Evolutionary conservation across 2,888 invertebrate species (phyloP).

Genomic region (Gisinianus flammeolus): DNA sequence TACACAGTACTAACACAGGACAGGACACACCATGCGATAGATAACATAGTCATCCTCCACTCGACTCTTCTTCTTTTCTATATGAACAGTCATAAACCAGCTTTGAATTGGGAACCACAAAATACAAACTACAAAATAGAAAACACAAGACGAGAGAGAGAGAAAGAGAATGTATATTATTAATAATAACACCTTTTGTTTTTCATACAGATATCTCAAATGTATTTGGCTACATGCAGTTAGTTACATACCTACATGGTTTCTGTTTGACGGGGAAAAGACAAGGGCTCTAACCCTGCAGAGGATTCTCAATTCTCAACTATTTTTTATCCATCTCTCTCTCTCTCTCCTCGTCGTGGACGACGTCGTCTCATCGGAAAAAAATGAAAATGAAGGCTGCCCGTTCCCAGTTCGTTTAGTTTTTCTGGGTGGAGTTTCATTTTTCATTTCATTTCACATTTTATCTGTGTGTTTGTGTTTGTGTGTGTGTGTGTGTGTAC

Average conservation of each 20-base stretch:
- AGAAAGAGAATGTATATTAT: too few species aligned
- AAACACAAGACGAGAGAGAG: too few species aligned
- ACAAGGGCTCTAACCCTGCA: conserved; percentile 8
- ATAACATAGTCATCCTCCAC: background rate
- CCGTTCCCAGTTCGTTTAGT: background rate
- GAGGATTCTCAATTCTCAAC: background rate
- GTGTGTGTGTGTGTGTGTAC: background rate
- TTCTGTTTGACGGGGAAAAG: background rate
- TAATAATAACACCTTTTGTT: too few species aligned
- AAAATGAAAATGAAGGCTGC: conserved; percentile 3
- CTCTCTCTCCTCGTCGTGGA: background rate
- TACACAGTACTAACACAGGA: too few species aligned
- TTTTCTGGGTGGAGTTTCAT: conserved; percentile 15
- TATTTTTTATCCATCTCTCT: background rate
- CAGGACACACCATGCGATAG: too few species aligned
- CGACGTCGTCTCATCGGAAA: too few species aligned
- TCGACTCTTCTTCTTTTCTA: background rate
- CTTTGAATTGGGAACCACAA: too few species aligned
- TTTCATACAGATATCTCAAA: too few species aligned
- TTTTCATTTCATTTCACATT: background rate
- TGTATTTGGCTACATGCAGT: too few species aligned
- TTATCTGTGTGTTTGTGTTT: background rate
- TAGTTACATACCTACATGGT: too few species aligned
- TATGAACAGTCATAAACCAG: too few species aligned
- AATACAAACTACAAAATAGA: too few species aligned